Conservation (phyloP, 2,888 invertebrate genomes). For the Horisme vitalbata region DNA sequence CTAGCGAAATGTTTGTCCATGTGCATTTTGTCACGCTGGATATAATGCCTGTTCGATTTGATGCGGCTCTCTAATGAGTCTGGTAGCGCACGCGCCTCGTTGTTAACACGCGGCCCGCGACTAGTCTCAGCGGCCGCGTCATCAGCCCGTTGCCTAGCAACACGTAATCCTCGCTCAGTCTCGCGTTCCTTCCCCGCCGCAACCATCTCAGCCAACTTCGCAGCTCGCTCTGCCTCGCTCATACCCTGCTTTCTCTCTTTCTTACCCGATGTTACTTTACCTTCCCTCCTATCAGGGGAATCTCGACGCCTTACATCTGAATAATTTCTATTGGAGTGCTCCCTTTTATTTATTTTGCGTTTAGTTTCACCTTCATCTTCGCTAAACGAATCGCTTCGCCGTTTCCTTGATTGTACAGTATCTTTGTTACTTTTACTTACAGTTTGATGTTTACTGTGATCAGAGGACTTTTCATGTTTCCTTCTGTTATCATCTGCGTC, state of each 20-base stretch:
- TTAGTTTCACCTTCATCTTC: constrained; percentile 37
- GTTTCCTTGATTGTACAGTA: constrained; percentile 37
- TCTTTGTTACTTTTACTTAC: constrained; percentile 10
- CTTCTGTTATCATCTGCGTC: constrained; percentile 2
- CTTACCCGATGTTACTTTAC: too few relatives aligned
- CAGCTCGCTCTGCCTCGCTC: constrained; percentile 80
- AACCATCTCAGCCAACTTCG: constrained; percentile 89
- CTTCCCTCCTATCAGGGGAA: constrained; percentile 3
- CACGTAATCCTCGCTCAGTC: constrained; percentile 84
- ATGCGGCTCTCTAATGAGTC: constrained; percentile 92
- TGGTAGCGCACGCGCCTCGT: constrained; percentile 80
- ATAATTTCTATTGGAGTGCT: constrained; percentile 24
- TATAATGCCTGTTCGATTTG: constrained; percentile 93
- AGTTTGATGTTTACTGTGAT: constrained; percentile 14
- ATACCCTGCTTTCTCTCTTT: constrained; percentile 40
- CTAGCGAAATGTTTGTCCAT: constrained; percentile 94
- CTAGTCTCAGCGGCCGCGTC: constrained; percentile 59
- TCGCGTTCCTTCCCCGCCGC: constrained; percentile 89
- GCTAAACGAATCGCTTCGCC: constrained; percentile 35
- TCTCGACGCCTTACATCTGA: constrained; percentile 11
- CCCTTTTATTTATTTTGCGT: constrained; percentile 39
- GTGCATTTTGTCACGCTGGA: constrained; percentile 90
- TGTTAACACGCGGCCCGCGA: too few relatives aligned
- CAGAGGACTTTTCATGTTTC: constrained; percentile 4
- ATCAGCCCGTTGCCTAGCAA: constrained; percentile 85